A percentile compares a stretch with the other conserved stretches of the same genome.
These are phyloP conservation scores for Stegophylla sp. DNA, from an alignment of 2,888 invertebrate genomes.

Conservation along the genomic window DNA sequence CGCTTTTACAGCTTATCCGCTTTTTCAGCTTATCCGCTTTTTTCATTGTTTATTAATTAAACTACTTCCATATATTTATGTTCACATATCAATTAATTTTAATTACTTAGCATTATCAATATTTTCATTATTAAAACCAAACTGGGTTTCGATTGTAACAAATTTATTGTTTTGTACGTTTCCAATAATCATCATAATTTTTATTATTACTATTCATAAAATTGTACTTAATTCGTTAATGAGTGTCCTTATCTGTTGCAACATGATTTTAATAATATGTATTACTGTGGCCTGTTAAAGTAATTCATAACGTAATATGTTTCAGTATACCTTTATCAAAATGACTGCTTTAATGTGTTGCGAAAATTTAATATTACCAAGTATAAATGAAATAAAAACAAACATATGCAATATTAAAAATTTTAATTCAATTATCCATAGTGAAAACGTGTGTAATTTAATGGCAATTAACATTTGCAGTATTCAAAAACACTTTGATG, in stretches of 20 bases:
- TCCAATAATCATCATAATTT: neutral
- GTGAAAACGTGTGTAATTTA: neutral
- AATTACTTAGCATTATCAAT: neutral
- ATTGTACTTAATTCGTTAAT: neutral
- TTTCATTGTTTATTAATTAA: conserved; percentile 3
- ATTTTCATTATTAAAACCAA: neutral
- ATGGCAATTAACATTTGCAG: neutral
- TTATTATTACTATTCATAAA: neutral
- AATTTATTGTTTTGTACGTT: neutral
- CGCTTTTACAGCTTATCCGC: too few relatives aligned
- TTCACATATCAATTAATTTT: neutral
- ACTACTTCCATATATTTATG: neutral
- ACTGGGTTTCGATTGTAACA: neutral
- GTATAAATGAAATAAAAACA: conserved; percentile 15
- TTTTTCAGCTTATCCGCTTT: too few relatives aligned
- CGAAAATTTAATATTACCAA: neutral
- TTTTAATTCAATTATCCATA: neutral
- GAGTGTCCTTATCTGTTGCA: neutral
- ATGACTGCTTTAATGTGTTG: neutral
- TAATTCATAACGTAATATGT: neutral
- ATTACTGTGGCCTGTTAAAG: neutral
- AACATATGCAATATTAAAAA: neutral
- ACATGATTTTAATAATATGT: neutral
- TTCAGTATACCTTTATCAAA: neutral
- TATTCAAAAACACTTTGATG: neutral